Evolutionary conservation across 2,113 vertebrate species (phyloP).

Genomic region (Boulengeromyrus knoepffleri): DNA sequence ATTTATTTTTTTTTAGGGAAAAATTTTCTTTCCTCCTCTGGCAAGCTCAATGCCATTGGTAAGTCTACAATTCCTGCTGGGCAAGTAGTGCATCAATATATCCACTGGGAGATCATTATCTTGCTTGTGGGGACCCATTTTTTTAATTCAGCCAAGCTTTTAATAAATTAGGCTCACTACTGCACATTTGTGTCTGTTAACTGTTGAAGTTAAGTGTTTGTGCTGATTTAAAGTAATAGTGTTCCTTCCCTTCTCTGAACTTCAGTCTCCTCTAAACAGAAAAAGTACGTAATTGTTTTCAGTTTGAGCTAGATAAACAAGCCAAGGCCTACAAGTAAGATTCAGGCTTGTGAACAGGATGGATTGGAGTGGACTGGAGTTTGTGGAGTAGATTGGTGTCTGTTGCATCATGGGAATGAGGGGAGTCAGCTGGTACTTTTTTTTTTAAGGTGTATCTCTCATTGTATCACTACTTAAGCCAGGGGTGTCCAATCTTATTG

Average conservation of each 20-base stretch:
- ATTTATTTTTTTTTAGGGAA: constrained; percentile 57
- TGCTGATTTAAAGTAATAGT: background rate
- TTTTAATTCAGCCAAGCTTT: background rate
- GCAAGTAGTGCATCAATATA: background rate
- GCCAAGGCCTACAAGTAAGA: background rate
- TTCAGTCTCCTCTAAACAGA: background rate
- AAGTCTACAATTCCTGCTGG: constrained; percentile 47
- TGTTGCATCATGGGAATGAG: background rate
- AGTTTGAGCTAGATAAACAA: background rate
- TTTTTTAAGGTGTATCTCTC: background rate
- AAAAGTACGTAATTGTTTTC: background rate
- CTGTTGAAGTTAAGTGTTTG: background rate
- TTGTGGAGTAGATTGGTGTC: background rate
- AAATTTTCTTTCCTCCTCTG: constrained; percentile 67
- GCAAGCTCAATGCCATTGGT: constrained; percentile 76
- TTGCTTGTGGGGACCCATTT: background rate
- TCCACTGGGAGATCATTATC: background rate
- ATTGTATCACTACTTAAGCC: background rate
- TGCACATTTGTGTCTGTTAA: background rate
- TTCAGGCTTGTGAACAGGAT: background rate
- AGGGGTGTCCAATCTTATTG: too few species aligned
- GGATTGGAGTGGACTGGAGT: background rate
- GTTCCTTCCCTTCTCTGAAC: background rate
- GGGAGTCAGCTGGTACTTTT: background rate
- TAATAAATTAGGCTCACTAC: background rate